Conservation (phyloP, 2,797 vertebrate species). For the Amblyopsis hoosieri region DNA sequence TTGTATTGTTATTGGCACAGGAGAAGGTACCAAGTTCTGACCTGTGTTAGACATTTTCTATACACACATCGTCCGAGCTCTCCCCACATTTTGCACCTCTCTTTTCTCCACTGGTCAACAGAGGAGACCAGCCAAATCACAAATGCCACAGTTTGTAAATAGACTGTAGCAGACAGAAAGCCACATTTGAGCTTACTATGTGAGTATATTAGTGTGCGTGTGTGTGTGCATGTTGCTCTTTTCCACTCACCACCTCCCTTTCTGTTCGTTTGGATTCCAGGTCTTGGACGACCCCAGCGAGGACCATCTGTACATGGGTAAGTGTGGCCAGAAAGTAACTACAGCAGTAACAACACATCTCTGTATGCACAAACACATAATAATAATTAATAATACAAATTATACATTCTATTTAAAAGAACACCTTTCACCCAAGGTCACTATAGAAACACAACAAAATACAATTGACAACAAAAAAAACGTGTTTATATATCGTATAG, state of each 20-base stretch:
- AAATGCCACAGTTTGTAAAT: slow-evolving; percentile 48
- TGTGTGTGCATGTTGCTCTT: neutral
- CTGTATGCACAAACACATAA: slow-evolving; percentile 18
- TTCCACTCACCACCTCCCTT: slow-evolving; percentile 50
- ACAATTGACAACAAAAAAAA: too few species aligned
- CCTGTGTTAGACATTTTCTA: too few species aligned
- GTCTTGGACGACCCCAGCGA: slow-evolving; percentile 97
- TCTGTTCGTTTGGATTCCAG: slow-evolving; percentile 73
- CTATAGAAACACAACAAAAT: too few species aligned
- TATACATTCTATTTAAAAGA: neutral
- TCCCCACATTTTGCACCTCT: neutral
- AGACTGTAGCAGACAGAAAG: slow-evolving; percentile 37
- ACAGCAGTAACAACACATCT: slow-evolving; percentile 6
- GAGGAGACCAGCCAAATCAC: slow-evolving; percentile 33
- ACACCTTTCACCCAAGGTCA: too few species aligned
- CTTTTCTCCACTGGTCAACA: slow-evolving; percentile 26
- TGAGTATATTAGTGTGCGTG: slow-evolving; percentile 5
- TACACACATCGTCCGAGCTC: neutral
- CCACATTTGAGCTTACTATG: neutral
- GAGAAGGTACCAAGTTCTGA: too few species aligned
- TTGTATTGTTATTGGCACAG: too few species aligned
- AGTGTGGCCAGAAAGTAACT: slow-evolving; percentile 39
- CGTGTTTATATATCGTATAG: too few species aligned
- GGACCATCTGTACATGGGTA: slow-evolving; percentile 99
- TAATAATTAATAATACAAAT: neutral